Percentiles rank a stretch among this genome's conserved stretches.
Conservation (phyloP, 2,888 invertebrate species). For the Zygogramma bicolorata region DNA sequence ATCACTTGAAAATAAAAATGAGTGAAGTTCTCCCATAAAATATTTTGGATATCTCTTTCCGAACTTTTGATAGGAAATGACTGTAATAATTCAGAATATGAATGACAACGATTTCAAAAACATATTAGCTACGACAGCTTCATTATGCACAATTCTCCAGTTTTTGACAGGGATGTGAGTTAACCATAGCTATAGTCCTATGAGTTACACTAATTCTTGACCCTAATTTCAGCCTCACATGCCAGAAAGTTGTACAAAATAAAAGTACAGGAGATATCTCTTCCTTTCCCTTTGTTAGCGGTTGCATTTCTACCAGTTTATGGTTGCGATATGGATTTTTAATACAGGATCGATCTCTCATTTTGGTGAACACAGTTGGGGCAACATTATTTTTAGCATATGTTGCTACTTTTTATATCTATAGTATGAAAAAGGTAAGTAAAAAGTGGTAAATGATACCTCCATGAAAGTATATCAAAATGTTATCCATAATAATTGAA, state of each 20-base stretch:
- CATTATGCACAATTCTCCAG: conserved; percentile 83
- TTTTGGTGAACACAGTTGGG: conserved; percentile 83
- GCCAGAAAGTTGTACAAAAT: conserved; percentile 80
- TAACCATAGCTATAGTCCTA: neutral
- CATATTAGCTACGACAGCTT: conserved; percentile 72
- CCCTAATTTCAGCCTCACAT: conserved; percentile 76
- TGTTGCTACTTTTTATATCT: conserved; percentile 77
- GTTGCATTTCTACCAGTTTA: conserved; percentile 80
- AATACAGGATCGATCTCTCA: conserved; percentile 78
- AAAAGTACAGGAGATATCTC: conserved; percentile 83
- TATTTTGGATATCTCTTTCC: neutral
- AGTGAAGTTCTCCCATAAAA: neutral
- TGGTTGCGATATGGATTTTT: conserved; percentile 86
- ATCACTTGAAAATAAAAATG: no score
- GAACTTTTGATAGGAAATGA: neutral
- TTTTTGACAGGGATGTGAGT: conserved; percentile 90
- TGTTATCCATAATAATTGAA: no score
- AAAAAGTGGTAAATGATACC: neutral
- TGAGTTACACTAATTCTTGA: no score
- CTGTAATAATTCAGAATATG: conserved; percentile 55
- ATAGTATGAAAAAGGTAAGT: conserved; percentile 77
- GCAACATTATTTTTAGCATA: conserved; percentile 78
- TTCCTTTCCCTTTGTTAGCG: conserved; percentile 82
- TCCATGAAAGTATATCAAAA: no score
- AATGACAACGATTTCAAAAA: conserved; percentile 65